Conservation (phyloP, 2,113 vertebrate genomes). For the Arvicanthis niloticus region DNA sequence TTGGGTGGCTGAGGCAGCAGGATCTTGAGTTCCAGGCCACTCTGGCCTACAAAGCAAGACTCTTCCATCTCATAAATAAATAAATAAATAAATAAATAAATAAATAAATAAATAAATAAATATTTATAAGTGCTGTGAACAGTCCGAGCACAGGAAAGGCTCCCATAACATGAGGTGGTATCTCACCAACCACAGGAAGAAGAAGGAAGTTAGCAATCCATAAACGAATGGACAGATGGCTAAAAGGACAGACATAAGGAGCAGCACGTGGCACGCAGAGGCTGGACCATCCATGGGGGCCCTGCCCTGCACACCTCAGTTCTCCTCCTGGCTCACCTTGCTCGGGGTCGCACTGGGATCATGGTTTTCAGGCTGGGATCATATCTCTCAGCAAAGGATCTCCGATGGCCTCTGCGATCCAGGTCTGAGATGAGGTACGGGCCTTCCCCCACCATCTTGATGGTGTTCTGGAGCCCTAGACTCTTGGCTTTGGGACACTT, state of each 20-base stretch:
- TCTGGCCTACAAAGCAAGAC: background rate
- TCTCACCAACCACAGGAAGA: background rate
- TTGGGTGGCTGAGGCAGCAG: background rate
- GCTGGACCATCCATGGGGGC: background rate
- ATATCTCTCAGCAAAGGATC: constrained; percentile 84
- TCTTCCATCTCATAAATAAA: too few relatives aligned
- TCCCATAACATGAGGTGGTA: background rate
- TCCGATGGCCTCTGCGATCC: constrained; percentile 60
- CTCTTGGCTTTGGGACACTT: background rate
- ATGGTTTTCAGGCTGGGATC: constrained; percentile 85
- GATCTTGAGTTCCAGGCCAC: background rate
- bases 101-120: too few relatives aligned
- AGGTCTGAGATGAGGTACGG: constrained; percentile 66
- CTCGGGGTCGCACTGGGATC: constrained; percentile 80
- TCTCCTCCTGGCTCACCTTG: constrained; percentile 70
- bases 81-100: too few relatives aligned
- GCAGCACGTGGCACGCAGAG: too few relatives aligned
- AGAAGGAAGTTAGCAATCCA: background rate
- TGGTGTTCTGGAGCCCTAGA: background rate
- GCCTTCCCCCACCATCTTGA: constrained; percentile 67
- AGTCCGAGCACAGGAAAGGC: background rate
- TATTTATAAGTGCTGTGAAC: background rate
- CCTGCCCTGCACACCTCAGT: background rate
- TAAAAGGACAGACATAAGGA: background rate
- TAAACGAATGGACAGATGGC: background rate